Percentiles rank a stretch among this genome's conserved stretches.
These are phyloP conservation scores for Actinernus sp. DNA, from an alignment of 92 coral and sea anemone species.

Conservation along the genomic window DNA sequence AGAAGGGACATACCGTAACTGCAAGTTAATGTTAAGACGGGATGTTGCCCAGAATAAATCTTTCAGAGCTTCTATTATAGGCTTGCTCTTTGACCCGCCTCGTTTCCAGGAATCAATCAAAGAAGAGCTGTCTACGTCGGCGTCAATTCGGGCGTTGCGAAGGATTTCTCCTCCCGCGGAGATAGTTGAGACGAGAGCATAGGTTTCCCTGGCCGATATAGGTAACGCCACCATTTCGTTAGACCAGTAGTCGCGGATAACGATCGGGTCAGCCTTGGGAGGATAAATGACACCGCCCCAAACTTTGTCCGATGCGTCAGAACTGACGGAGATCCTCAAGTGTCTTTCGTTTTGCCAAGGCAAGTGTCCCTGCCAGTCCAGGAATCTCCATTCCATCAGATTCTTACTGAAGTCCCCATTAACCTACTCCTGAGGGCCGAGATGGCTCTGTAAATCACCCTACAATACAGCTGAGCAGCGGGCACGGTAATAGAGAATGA, in stretches of 20 bases:
- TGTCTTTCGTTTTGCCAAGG: neutral
- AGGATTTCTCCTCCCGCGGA: neutral
- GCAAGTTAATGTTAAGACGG: neutral
- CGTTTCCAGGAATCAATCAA: neutral
- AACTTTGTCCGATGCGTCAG: constrained; percentile 12
- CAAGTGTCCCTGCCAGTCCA: neutral
- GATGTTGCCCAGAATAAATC: neutral
- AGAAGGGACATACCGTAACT: neutral
- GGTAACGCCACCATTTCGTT: neutral
- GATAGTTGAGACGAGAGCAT: neutral
- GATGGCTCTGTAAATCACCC: neutral
- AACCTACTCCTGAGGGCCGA: neutral
- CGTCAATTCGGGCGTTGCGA: neutral
- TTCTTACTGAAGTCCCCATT: neutral
- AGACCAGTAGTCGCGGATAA: constrained; percentile 2
- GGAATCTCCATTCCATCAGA: neutral
- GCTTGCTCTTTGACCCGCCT: neutral
- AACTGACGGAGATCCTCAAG: neutral
- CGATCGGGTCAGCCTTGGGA: neutral
- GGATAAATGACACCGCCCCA: constrained; percentile 9
- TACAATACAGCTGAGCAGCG: neutral
- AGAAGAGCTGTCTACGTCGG: neutral
- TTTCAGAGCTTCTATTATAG: neutral
- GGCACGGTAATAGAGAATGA: neutral
- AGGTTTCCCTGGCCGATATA: constrained; percentile 2